Base-by-base conservation (phyloP, 1,140 invertebrate genomes). In the Conus ventricosus region DNA sequence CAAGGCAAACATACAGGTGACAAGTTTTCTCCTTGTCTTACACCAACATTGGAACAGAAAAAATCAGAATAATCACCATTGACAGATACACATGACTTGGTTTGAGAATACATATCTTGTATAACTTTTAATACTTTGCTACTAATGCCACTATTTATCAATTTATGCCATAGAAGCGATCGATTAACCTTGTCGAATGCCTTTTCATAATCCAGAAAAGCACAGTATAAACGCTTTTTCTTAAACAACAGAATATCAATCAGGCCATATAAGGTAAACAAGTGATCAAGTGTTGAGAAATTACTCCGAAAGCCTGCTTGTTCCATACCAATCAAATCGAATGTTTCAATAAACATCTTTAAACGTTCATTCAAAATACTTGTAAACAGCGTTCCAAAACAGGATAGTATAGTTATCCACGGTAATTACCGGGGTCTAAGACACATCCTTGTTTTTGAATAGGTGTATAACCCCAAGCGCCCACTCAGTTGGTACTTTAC, bases 1-100 rank as follows among this genome's bases (percentile, higher is more conserved):
- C 27, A 83, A 39, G 25, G 81, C 27, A n/a, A 83, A 83, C 53
- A 83, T 53, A 83, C 39, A 83, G 53, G 81, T 54, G 81, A 83
- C 23, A 83, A n/a, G 51, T 53, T 83, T 55, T 83, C 81, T 3
- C 81, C 39, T 54, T 83, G 81, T 17, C 27, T 83, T 11, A 83
- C 54, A 54, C 81, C 81, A 54, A 54, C 39, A 83, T n/a, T 83
- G 8, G 75, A 78, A 78, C 75, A 78, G 27, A 78, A 78, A 78
- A 78, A 39, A 11, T 78, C 75, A 78, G 75, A 83, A 23, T 17
- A 54, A 17, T 83, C 23, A 83, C 39, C 39, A 39, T 53, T 54
- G 6, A 54, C 6, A 23, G 23, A 5, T n/a, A 83, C 81, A 78
- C 54, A 83, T 51, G 81, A 54, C 53, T 83, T 83, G 25, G 39